Evolutionary conservation across 2,113 vertebrate genomes (phyloP).

Genomic region (Cheirogaleus medius): DNA sequence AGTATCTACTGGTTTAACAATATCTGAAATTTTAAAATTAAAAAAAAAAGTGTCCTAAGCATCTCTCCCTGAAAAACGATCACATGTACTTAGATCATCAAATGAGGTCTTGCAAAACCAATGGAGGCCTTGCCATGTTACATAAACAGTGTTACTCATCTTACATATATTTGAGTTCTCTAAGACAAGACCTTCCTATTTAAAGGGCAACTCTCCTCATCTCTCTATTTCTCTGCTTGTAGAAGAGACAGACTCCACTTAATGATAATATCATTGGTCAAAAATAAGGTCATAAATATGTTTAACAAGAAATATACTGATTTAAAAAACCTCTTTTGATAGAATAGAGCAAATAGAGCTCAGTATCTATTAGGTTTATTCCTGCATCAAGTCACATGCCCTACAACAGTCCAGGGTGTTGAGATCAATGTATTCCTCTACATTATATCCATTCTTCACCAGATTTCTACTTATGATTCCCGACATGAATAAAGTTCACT

Average conservation of each 20-base stretch:
- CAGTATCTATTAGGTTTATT: background rate
- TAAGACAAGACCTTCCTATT: background rate
- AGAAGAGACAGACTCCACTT: background rate
- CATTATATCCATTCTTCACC: background rate
- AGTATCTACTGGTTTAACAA: background rate
- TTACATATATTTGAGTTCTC: background rate
- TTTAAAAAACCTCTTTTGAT: background rate
- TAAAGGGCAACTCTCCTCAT: background rate
- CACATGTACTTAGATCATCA: background rate
- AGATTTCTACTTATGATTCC: background rate
- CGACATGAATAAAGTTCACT: background rate
- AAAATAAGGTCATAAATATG: background rate
- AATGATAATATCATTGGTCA: background rate
- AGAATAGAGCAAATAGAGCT: background rate
- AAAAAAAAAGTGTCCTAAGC: background rate
- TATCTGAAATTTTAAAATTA: background rate
- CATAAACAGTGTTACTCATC: background rate
- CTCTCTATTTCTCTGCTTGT: background rate
- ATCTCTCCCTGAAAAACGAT: background rate
- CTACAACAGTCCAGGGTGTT: background rate
- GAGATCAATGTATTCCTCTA: background rate
- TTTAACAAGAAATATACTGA: background rate
- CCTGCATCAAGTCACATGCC: background rate
- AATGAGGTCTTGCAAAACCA: background rate
- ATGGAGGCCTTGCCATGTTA: background rate